These are phyloP conservation scores for Holothuria leucospilota DNA, from an alignment of 53 echinoderm and acorn worm genomes.

Conservation along the genomic window DNA sequence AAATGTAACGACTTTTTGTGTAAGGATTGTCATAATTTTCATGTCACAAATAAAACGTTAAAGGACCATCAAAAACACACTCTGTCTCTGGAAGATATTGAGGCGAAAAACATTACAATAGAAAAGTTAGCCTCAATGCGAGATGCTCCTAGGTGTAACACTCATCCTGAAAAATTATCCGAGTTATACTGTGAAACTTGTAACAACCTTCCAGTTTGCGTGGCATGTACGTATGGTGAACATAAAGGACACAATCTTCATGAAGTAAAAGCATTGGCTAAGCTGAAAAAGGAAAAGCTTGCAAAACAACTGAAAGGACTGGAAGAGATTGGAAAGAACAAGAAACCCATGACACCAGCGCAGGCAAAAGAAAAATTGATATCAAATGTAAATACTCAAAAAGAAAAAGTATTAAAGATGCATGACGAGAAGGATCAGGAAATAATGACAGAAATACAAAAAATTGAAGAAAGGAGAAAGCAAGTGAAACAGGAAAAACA, in stretches of 20 bases:
- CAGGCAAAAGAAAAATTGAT: background rate
- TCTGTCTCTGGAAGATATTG: background rate
- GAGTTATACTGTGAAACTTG: slow-evolving; percentile 7
- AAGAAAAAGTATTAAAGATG: background rate
- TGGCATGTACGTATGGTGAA: background rate
- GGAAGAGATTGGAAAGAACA: background rate
- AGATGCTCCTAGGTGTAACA: background rate
- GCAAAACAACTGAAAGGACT: background rate
- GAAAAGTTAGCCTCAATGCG: slow-evolving; percentile 2
- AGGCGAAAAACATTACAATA: background rate
- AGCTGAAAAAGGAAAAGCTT: slow-evolving; percentile 6
- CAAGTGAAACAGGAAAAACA: background rate
- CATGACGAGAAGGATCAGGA: background rate
- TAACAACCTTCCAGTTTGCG: background rate
- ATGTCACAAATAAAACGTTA: background rate
- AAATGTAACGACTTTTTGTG: slow-evolving; percentile 13
- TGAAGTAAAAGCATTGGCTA: slow-evolving; percentile 18
- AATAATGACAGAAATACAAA: background rate
- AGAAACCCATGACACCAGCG: background rate
- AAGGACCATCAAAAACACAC: slow-evolving; percentile 13
- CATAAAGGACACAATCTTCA: slow-evolving; percentile 20
- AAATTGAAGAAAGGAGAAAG: background rate
- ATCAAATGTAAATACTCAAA: background rate
- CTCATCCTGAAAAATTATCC: background rate
- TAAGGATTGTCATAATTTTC: slow-evolving; percentile 2